phyloP scores from a whole-genome alignment of 2,113 vertebrate species.

The Odocoileus hemionus region DNA sequence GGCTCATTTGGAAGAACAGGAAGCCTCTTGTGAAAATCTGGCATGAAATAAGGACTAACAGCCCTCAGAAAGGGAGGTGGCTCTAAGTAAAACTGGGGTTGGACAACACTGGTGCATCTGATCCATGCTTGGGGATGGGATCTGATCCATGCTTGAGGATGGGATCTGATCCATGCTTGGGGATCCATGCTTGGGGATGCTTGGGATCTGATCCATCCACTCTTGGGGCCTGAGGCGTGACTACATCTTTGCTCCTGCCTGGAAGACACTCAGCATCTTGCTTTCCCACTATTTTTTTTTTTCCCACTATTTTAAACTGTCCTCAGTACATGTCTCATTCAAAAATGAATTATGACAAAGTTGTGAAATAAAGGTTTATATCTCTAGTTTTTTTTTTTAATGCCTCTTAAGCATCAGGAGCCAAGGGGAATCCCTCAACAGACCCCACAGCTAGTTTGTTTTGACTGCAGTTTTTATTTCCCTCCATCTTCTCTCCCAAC shows the following conservation, averaged over 20 bases:
- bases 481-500: background rate
- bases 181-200: too few relatives aligned
- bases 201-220: too few relatives aligned
- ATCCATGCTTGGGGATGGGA: background rate
- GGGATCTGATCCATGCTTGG: too few relatives aligned
- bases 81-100: constrained; percentile 57
- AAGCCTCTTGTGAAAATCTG: constrained; percentile 93
- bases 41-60: constrained; percentile 90
- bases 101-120: background rate
- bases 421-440: background rate
- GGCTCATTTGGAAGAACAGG: constrained; percentile 90
- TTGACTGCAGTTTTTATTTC: background rate
- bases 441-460: background rate
- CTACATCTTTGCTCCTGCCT: constrained; percentile 14
- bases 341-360: background rate
- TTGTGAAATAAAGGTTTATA: background rate
- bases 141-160: too few relatives aligned
- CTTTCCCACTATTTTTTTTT: background rate
- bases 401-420: background rate
- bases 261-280: background rate
- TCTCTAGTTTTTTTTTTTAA: background rate
- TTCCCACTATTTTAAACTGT: constrained; percentile 34
- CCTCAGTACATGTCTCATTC: constrained; percentile 21
- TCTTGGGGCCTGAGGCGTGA: background rate
- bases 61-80: constrained; percentile 81